Evolutionary conservation across 1,140 invertebrate species (phyloP), one percentile per base, ranked within the genome.

Genomic region (Andricus grossulariae): DNA sequence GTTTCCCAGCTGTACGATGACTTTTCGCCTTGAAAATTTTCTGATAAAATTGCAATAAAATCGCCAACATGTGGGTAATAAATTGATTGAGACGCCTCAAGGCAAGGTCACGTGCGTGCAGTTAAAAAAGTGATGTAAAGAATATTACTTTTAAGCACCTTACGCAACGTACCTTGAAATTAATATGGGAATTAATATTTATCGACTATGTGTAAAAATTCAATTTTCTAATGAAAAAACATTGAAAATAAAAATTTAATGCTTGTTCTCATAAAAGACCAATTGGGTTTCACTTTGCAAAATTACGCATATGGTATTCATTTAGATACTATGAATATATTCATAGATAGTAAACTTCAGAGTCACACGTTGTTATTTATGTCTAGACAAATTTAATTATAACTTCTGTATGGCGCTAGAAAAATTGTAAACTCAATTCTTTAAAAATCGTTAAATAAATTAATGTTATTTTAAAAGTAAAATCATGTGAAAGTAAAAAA

Each of bases 41-140:
- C 25, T 15, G n/a, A 16, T 39, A 66, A 66, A 66, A 66, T 32
- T 39, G 8, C 25, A 39, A 39, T 6, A 66, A 66, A 66, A 66
- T 39, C n/a, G 25, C 12, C 25, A 66, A 16, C 60, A 66, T 66
- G 32, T 66, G 60, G 60, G 15, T 66, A 66, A 66, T 66, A 66
- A 66, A 66, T 39, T 66, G 60, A 39, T 66, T 15, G 32, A n/a
- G 60, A 66, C 25, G 60, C 25, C 60, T 66, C 60, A 66, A 66
- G 60, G 60, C 60, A 66, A 66, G 60, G 60, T 66, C 25, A 25
- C 13, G 25, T 66, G 60, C 25, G 16, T 66, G 32, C 25, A 66
- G 25, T 66, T 66, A 66, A 66, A 66, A 66, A 66, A 66, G 39
- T 66, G 60, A 66, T 32, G 60, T 66, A 66, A 66, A 16, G 16